Base-by-base conservation (phyloP, 2,888 invertebrate genomes). In the Nomada lathburiana region DNA sequence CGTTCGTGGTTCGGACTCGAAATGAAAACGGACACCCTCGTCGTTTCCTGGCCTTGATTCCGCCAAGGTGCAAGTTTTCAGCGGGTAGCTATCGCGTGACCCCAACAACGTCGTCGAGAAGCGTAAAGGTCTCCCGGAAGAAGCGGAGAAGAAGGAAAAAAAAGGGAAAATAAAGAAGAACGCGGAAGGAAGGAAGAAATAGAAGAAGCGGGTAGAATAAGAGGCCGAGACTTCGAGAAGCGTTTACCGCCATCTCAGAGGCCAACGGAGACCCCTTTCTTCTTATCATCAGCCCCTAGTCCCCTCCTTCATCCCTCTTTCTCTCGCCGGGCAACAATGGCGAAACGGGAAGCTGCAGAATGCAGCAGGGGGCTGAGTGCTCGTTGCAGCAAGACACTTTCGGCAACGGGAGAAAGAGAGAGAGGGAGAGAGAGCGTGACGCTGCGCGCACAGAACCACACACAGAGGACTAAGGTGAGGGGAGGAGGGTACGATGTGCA, bases 331-430 rank as follows among this genome's bases (percentile, higher is more conserved):
- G 63, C 64, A 88, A 80, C 87, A 90, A 89, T 90, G 84, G 88
- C 57, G 87, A 77, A 86, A 87, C 88, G 72, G 81, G 85, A 84
- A 83, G 85, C 84, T 82, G 65, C 80, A 76, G 67, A 77, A 83
- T 68, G 82, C 78, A 79, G 72, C 67, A 80, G 84, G 71, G 82
- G 76, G 73, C 83, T 84, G 86, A 86, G 86, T 86, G 86, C 85
- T 83, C 83, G 85, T 87, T 83, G 87, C 71, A 82, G 79, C 78
- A 88, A 89, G 84, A 89, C 89, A 86, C 85, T 89, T 88, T 89
- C 74, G 82, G 81, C 50, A 80, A 79, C 10, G 36, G 7, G 36
- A 36, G 36, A 29, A 29, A 29, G 29, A 29, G 7, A 29, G 29
- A 36, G 26, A 23, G 29, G 57, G 36, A 70, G 80, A 68, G 26